These are phyloP conservation scores for Dicranocentrus wangi DNA, from an alignment of 2,888 invertebrate genomes.

Conservation along the genomic window DNA sequence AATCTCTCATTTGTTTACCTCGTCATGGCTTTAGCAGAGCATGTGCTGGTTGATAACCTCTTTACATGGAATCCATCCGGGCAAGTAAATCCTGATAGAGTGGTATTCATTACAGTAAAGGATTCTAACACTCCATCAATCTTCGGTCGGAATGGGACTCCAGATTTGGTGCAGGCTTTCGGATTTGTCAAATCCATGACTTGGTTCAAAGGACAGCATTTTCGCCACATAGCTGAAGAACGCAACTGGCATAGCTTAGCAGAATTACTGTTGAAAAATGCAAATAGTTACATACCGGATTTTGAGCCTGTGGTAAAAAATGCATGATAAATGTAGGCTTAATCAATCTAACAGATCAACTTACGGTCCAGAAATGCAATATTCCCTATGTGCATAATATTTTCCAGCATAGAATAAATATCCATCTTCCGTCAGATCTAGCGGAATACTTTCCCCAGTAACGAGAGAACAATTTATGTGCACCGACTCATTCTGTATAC, in stretches of 20 bases:
- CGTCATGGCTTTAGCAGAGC: constrained; percentile 19
- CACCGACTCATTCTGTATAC: too few relatives aligned
- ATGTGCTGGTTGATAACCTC: constrained; percentile 16
- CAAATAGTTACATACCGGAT: neutral
- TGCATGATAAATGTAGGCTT: neutral
- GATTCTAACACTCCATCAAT: neutral
- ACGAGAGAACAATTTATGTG: neutral
- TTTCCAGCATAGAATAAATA: constrained; percentile 30
- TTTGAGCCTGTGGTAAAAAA: neutral
- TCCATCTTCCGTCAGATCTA: constrained; percentile 48
- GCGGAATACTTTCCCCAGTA: neutral
- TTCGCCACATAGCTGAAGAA: constrained; percentile 32
- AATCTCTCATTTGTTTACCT: neutral
- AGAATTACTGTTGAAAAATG: neutral
- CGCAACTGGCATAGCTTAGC: constrained; percentile 24
- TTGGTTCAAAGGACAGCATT: constrained; percentile 54
- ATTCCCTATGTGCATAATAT: constrained; percentile 47
- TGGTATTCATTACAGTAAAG: neutral
- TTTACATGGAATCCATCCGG: constrained; percentile 38
- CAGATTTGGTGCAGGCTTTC: constrained; percentile 10
- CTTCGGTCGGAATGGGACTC: constrained; percentile 27
- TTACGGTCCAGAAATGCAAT: constrained; percentile 33
- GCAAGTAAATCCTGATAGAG: constrained; percentile 19
- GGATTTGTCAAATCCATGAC: constrained; percentile 16
- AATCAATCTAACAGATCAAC: neutral